phyloP scores from a whole-genome alignment of 92 coral and sea anemone species.

The Zoanthus solanderi region DNA sequence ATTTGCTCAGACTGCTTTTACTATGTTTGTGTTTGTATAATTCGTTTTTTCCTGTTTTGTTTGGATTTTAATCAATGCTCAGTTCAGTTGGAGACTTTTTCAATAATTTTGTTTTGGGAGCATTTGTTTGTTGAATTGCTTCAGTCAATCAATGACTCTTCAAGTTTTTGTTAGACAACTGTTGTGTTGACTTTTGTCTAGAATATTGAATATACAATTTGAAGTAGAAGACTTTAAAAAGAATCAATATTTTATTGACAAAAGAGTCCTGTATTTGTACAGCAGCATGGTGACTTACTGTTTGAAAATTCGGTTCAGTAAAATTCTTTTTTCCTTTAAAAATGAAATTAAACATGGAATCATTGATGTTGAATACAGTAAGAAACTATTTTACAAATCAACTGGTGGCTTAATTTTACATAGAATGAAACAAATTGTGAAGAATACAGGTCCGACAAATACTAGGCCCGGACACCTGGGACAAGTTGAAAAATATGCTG shows the following conservation, averaged over 20 bases:
- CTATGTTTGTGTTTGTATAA: conserved; percentile 3
- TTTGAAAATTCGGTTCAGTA: not conserved
- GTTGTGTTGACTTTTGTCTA: conserved; percentile 20
- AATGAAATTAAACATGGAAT: not conserved
- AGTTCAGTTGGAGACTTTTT: too few relatives aligned
- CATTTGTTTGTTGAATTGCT: too few relatives aligned
- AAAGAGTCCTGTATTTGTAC: too few relatives aligned
- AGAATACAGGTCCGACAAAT: not conserved
- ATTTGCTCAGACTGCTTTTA: not conserved
- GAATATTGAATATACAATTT: not conserved
- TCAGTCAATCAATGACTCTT: not conserved
- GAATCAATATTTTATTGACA: not conserved
- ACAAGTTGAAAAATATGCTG: too few relatives aligned
- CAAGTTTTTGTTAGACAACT: not conserved
- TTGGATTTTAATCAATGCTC: not conserved
- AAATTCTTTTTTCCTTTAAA: conserved; percentile 1
- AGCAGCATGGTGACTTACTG: not conserved
- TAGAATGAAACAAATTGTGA: conserved; percentile 17
- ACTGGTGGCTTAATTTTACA: not conserved
- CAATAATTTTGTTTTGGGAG: too few relatives aligned
- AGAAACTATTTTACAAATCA: conserved; percentile 16
- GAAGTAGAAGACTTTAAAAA: not conserved
- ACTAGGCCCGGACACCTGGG: too few relatives aligned
- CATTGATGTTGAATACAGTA: too few relatives aligned
- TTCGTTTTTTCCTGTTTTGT: conserved; percentile 6